Base-by-base conservation (phyloP, 1,140 invertebrate genomes). In the Conus betulinus region DNA sequence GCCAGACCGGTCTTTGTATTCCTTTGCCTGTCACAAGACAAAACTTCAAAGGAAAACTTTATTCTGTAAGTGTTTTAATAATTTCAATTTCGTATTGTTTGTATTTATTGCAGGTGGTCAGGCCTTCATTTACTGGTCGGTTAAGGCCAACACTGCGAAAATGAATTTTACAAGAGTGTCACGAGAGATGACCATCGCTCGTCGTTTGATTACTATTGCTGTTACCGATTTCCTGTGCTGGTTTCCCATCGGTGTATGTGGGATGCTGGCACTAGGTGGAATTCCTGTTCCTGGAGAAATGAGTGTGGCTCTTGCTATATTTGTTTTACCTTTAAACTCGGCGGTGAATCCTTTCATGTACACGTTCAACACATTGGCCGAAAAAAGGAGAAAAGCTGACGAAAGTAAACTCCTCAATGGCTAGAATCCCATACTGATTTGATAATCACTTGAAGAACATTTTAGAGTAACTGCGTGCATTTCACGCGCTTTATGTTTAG, bases 171-270 rank as follows among this genome's bases (percentile, higher is more conserved):
- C 76, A 0, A 78, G 17, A 78, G 39, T 39, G 76, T 15, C 25
- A 8, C 76, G 51, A 10, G 79, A 81, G 52, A 51, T 17, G 11
- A 51, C 51, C 51, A 81, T 81, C 51, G 79, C 79, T 53, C 79
- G 51, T 0, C 79, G 79, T 7, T 51, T 81, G 17, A 10, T 81
- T 17, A 81, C 79, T 20, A 15, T 81, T 51, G 79, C 39, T 3
- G 39, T 81, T 7, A 51, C 79, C 13, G 7, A 81, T 51, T 81
- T 81, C 79, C 11, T 81, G 79, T 81, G 79, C 51, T 81, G 79
- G 79, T 81, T 81, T 81, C 79, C 79, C 79, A 55, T 81, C 23
- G 51, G 79, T 8, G 51, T 81, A 0, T 81, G 79, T 25, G 79
- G 79, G 15, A 51, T 81, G 8, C 39, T 78, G n/a, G 76, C 25